phyloP scores from a whole-genome alignment of 1,140 invertebrate genomes.

The Psilanteris sp. region DNA sequence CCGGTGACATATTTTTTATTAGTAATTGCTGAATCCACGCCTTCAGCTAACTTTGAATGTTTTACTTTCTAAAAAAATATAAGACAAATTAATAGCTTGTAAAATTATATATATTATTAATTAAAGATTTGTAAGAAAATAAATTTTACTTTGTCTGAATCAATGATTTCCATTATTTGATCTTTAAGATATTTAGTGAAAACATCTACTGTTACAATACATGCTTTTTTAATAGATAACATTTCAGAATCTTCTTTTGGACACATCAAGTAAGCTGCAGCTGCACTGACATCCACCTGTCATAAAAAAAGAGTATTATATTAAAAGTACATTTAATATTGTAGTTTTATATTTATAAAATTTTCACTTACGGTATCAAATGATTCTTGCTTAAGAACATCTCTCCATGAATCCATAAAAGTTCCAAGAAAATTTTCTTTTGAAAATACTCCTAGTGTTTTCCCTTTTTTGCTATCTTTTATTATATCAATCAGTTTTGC shows the following conservation, averaged over 20 bases:
- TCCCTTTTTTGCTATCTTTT: conserved; percentile 93
- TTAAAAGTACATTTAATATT: too few relatives aligned
- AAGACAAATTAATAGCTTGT: too few relatives aligned
- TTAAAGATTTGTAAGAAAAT: too few relatives aligned
- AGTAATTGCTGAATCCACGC: conserved; percentile 89
- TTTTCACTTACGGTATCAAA: conserved; percentile 86
- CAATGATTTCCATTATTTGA: conserved; percentile 99
- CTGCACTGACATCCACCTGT: conserved; percentile 91
- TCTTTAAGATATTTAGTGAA: conserved; percentile 98
- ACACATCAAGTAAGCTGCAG: conserved; percentile 93
- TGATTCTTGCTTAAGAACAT: conserved; percentile 85
- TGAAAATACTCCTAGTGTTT: conserved; percentile 93
- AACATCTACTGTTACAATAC: conserved; percentile 94
- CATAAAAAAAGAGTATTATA: neutral
- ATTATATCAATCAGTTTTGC: conserved; percentile 91
- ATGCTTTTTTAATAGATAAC: conserved; percentile 95
- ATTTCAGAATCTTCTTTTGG: conserved; percentile 97
- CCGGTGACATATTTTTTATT: conserved; percentile 97
- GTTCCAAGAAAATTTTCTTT: conserved; percentile 97
- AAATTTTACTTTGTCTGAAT: conserved; percentile 90
- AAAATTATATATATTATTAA: too few relatives aligned
- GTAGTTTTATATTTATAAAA: neutral
- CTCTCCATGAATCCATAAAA: conserved; percentile 95
- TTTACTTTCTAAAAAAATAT: conserved; percentile 96
- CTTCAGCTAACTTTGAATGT: conserved; percentile 96